These are phyloP conservation scores for Diorhabda elongata DNA, from an alignment of 1,140 invertebrate species.

Conservation along the genomic window DNA sequence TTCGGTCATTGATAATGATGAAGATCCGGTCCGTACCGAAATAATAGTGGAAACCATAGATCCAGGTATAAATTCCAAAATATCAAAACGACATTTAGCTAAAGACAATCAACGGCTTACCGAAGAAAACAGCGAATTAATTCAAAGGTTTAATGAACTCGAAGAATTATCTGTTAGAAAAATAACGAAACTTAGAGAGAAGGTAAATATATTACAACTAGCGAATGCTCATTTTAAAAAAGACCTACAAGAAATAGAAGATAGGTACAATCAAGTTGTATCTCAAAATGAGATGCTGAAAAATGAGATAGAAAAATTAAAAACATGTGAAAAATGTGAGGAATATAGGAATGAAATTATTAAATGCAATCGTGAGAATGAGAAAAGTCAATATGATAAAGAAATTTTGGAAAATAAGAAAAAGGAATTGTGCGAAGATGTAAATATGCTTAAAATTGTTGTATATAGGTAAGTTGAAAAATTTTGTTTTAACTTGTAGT, in stretches of 20 bases:
- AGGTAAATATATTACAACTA: constrained; percentile 33
- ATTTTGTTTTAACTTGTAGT: no score
- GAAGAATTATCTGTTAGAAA: constrained; percentile 40
- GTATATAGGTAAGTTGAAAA: constrained; percentile 52
- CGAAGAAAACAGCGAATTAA: constrained; percentile 45
- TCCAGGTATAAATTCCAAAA: constrained; percentile 28
- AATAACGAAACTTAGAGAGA: constrained; percentile 42
- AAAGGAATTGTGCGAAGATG: constrained; percentile 54
- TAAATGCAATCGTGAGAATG: constrained; percentile 18
- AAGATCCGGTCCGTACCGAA: constrained; percentile 19
- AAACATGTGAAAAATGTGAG: constrained; percentile 42
- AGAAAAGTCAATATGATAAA: constrained; percentile 48
- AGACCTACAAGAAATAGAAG: constrained; percentile 35
- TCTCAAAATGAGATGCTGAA: constrained; percentile 18
- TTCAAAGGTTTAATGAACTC: constrained; percentile 41
- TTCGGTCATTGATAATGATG: not conserved
- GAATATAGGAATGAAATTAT: constrained; percentile 47
- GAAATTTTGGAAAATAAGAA: constrained; percentile 50
- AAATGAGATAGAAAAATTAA: constrained; percentile 27
- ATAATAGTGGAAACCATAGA: constrained; percentile 29
- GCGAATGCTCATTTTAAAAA: constrained; percentile 33
- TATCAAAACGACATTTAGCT: constrained; percentile 38
- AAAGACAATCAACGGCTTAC: constrained; percentile 46
- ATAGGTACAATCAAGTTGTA: constrained; percentile 32
- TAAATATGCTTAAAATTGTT: constrained; percentile 62